phyloP scores from a whole-genome alignment of 1,140 invertebrate species.

The Vanessa atalanta region DNA sequence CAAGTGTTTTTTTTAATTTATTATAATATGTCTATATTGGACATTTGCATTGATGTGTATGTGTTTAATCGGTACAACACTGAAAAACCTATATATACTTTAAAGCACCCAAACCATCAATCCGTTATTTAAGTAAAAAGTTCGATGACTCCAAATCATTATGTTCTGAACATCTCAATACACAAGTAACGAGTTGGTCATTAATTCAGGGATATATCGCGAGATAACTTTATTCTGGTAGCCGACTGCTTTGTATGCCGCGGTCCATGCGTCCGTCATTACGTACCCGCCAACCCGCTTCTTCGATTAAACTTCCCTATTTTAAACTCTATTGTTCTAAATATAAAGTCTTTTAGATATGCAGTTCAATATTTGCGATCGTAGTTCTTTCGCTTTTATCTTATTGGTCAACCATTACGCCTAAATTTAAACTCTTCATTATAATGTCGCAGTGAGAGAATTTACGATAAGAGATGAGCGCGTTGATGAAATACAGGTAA shows the following conservation, averaged over 20 bases:
- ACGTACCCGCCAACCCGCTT: constrained; percentile 53
- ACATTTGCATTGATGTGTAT: background rate
- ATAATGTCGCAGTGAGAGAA: constrained; percentile 77
- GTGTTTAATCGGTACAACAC: background rate
- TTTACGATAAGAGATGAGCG: constrained; percentile 67
- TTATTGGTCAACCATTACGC: constrained; percentile 80
- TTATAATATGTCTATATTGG: no score
- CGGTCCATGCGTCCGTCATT: constrained; percentile 76
- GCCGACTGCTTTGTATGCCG: constrained; percentile 79
- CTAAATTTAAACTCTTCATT: constrained; percentile 81
- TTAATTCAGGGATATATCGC: constrained; percentile 80
- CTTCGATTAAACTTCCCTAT: constrained; percentile 25
- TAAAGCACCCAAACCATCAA: constrained; percentile 14
- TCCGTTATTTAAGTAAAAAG: constrained; percentile 50
- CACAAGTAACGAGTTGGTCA: constrained; percentile 79
- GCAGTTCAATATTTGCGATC: constrained; percentile 44
- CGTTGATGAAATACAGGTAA: constrained; percentile 77
- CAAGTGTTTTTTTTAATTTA: no score
- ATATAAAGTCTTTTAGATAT: constrained; percentile 35
- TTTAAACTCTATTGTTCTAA: constrained; percentile 42
- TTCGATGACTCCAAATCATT: constrained; percentile 67
- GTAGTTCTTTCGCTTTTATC: constrained; percentile 75
- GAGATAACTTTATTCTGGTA: constrained; percentile 81
- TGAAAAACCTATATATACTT: background rate
- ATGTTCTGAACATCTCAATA: constrained; percentile 77